These are phyloP conservation scores for Standfussiana lucernea DNA, from an alignment of 2,888 invertebrate genomes.

Conservation along the genomic window DNA sequence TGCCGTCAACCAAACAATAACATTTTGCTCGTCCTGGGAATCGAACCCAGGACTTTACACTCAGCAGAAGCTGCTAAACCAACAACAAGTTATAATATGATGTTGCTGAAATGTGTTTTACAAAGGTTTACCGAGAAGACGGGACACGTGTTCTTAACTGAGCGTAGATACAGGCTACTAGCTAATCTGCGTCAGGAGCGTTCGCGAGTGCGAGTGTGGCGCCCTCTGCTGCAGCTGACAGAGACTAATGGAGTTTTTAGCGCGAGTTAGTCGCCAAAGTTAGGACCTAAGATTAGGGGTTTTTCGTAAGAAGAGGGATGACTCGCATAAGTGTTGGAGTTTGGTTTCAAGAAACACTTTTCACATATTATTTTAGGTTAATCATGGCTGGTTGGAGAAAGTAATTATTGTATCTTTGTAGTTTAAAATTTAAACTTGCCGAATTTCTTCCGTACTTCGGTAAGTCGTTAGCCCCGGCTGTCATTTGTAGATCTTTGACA, in stretches of 20 bases:
- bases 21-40: neutral
- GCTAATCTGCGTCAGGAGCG: slow-evolving; percentile 35
- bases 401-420: neutral
- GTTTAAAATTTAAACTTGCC: neutral
- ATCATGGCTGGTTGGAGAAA: no score
- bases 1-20: no score
- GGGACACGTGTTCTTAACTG: neutral
- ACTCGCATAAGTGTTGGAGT: neutral
- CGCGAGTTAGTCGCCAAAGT: slow-evolving; percentile 4
- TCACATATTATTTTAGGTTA: neutral
- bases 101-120: neutral
- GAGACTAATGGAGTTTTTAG: slow-evolving; percentile 47
- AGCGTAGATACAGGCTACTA: neutral
- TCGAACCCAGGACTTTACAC: neutral
- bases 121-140: neutral
- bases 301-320: slow-evolving; percentile 20
- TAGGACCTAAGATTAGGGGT: slow-evolving; percentile 17
- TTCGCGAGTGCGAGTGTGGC: neutral
- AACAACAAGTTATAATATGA: neutral
- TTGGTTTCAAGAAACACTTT: slow-evolving; percentile 10
- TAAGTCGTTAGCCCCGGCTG: neutral
- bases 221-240: slow-evolving; percentile 43
- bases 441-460: neutral
- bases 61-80: neutral
- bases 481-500: neutral